Base-by-base conservation (phyloP, 2,113 vertebrate species). In the Myotis davidii region DNA sequence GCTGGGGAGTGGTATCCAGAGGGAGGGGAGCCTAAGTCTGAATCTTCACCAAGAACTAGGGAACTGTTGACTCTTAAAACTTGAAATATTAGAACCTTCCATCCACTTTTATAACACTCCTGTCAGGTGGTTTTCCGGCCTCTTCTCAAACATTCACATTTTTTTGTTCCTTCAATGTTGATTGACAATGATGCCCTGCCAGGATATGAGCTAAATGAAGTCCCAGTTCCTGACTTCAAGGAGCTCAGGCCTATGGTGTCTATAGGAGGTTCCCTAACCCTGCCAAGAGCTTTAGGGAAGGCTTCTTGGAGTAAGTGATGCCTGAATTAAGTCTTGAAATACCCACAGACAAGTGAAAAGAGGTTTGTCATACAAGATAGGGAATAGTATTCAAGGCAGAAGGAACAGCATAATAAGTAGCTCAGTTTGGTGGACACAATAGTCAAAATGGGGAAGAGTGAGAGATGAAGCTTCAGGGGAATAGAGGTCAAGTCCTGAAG, bases 271-370 rank as follows among this genome's bases (percentile, higher is more conserved):
- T 56, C 13, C n/a, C 70, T 86, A 87, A 54, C n/a, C 78, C 65
- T 90, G 81, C 12, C 59, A 82, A 89, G 4, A 52, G 85, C 61
- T 92, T 70, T 25, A 20, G 21, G 42, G 25, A 91, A 85, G 67
- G 20, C 79, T 93, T 86, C 61, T 61, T 79, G 50, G 69, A 79
- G 29, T 42, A 95, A 94, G 27, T 39, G 54, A 21, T 67, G 2
- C 34, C 37, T 88, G 50, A 69, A 93, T 82, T 90, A 76, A 94
- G 70, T 91, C 65, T n/a, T 29, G 20, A 82, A 77, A 78, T 37
- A 69, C 16, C 23, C 29, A 78, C 9, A 21, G 54, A 13, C 37
- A 54, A 10, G 16, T 52, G 13, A 76, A 83, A 52, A 39, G 45
- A 37, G 17, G 48, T 61, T 76, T 88, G 59, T 82, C 72, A 9